These are phyloP conservation scores for Pyrrhosoma nymphula DNA, from an alignment of 2,888 invertebrate species.

Conservation along the genomic window DNA sequence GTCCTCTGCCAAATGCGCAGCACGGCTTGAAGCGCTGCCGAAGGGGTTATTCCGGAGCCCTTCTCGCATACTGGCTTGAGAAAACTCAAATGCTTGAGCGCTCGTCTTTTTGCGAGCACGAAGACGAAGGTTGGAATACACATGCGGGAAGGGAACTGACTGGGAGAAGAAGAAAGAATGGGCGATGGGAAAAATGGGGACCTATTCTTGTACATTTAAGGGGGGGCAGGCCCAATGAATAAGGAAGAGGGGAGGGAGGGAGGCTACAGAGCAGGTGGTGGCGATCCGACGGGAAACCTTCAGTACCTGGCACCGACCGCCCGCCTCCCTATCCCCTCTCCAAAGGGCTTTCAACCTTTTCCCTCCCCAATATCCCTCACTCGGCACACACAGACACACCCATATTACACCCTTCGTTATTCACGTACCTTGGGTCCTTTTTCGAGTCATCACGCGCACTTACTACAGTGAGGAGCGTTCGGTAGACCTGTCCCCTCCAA, in stretches of 20 bases:
- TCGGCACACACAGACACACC: background rate
- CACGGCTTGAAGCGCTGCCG: background rate
- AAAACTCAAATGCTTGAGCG: background rate
- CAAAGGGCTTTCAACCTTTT: conserved; percentile 4
- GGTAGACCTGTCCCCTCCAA: background rate
- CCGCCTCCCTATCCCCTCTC: background rate
- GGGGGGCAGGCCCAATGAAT: background rate
- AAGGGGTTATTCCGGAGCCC: background rate
- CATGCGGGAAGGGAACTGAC: background rate
- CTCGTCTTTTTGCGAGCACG: background rate
- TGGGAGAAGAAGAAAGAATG: background rate
- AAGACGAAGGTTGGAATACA: background rate
- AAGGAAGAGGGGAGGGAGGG: background rate
- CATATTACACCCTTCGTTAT: background rate
- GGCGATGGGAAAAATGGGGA: background rate
- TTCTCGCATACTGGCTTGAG: background rate
- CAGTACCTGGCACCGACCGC: background rate
- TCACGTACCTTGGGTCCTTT: background rate
- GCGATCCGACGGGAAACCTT: background rate
- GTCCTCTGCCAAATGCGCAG: background rate
- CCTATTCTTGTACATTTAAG: background rate
- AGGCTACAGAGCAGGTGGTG: background rate
- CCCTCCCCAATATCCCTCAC: background rate
- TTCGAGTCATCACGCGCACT: background rate
- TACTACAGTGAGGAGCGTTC: background rate